Percentiles rank a stretch among this genome's conserved stretches.
phyloP scores from a whole-genome alignment of 2,888 invertebrate species.

The Chrysodeixis includens region DNA sequence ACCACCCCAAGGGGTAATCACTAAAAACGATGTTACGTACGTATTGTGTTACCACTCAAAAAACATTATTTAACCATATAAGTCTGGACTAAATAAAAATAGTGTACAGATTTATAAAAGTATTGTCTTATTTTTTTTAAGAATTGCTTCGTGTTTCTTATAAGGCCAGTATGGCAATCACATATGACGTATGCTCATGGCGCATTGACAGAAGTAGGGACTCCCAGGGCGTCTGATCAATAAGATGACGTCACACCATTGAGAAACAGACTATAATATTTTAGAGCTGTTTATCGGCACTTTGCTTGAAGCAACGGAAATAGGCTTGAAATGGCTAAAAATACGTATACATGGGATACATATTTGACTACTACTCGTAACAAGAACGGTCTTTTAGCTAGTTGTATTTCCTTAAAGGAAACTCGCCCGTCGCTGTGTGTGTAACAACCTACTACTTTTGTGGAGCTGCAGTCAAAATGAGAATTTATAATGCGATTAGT shows the following conservation, averaged over 20 bases:
- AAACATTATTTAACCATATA: slow-evolving; percentile 12
- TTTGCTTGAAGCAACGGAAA: slow-evolving; percentile 64
- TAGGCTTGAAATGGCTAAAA: slow-evolving; percentile 57
- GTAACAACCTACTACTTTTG: background rate
- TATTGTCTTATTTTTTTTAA: background rate
- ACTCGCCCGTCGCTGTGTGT: background rate
- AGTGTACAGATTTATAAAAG: too few species aligned
- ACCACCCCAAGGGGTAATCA: slow-evolving; percentile 77
- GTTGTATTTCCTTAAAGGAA: background rate
- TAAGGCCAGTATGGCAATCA: slow-evolving; percentile 29
- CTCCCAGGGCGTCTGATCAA: slow-evolving; percentile 71
- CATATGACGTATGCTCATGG: slow-evolving; percentile 63
- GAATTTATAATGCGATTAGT: background rate
- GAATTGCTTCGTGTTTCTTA: background rate
- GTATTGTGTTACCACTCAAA: slow-evolving; percentile 64
- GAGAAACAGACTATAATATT: slow-evolving; percentile 65
- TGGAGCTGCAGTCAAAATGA: background rate
- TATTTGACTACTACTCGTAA: slow-evolving; percentile 34
- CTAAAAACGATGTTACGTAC: slow-evolving; percentile 73
- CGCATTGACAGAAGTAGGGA: slow-evolving; percentile 66
- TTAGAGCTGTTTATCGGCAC: slow-evolving; percentile 32
- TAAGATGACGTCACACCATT: slow-evolving; percentile 86
- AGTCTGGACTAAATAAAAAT: background rate
- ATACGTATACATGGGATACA: slow-evolving; percentile 31
- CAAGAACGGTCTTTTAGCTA: background rate